phyloP scores from a whole-genome alignment of 1,140 invertebrate species.

The Drosophila tani region DNA sequence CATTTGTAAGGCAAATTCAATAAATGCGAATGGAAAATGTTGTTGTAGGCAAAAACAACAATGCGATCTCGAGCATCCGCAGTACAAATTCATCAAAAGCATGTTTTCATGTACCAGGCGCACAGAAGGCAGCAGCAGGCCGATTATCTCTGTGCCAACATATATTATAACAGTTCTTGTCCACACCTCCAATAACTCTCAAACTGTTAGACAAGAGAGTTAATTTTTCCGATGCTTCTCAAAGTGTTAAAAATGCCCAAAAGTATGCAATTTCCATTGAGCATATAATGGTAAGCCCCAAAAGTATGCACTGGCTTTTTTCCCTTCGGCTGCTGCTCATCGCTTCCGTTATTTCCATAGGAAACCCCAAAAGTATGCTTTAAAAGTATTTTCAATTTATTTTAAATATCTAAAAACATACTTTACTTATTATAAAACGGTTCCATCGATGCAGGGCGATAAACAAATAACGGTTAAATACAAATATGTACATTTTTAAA shows the following conservation, averaged over 20 bases:
- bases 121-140: no score
- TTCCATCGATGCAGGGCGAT: conserved; percentile 6
- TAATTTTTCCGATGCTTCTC: neutral
- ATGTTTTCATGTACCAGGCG: no score
- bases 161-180: no score
- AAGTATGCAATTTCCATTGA: neutral
- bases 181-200: neutral
- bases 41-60: no score
- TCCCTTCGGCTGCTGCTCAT: no score
- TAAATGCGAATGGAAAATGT: no score
- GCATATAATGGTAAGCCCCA: no score
- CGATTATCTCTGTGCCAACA: no score
- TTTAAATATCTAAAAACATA: neutral
- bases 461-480: conserved; percentile 10
- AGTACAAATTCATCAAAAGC: no score
- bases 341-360: neutral
- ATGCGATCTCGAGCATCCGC: no score
- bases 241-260: neutral
- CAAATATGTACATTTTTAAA: conserved; percentile 44
- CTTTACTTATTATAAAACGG: neutral
- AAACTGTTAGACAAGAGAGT: neutral
- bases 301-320: no score
- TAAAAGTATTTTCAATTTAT: neutral
- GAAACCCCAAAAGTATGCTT: neutral
- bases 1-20: no score